Base-by-base conservation (phyloP, 2,797 vertebrate species). In the Spinibarbus caldwelli region DNA sequence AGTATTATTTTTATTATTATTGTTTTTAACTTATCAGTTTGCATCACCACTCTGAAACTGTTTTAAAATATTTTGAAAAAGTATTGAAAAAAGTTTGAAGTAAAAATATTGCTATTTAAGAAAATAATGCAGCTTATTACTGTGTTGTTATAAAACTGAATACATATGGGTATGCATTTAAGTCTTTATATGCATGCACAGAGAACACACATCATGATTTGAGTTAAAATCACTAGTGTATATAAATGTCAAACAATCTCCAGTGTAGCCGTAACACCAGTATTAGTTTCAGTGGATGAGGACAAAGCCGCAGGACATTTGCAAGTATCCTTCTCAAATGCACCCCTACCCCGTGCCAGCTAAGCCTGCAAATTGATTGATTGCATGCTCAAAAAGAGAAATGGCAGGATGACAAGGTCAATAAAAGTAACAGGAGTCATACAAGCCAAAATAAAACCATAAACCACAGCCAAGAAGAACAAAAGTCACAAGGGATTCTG, bases 401-500 rank as follows among this genome's bases (percentile, higher is more conserved):
- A 80, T 82, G 76, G 54, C 62, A 49, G 31, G 23, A 81, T 79
- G 83, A 84, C 80, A 83, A 66, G 66, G 84, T 83, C 86, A 84
- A 87, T 88, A 87, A 82, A 83, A 70, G 41, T 54, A 57, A 21
- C 14, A 64, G 36, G 45, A 66, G 76, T 82, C 83, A 67, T 36
- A 84, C 34, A 78, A 41, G 83, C 84, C 57, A 64, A 88, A 86
- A 89, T 79, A 89, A 84, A 57, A 80, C 41, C 29, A 57, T 87
- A 84, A 86, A 82, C 78, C 78, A 85, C 59, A n/a, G 79, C 85
- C 85, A 79, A 83, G 36, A 85, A 70, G 86, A 85, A 88, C 86
- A 87, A 78, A 83, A 80, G 80, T 81, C 67, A 43, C 10, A 68
- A 71, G 66, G 86, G 87, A 85, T 80, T 34, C 79, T 89, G 64